These are phyloP conservation scores for Neodiprion lecontei DNA, from an alignment of 1,140 invertebrate genomes.

Conservation along the genomic window DNA sequence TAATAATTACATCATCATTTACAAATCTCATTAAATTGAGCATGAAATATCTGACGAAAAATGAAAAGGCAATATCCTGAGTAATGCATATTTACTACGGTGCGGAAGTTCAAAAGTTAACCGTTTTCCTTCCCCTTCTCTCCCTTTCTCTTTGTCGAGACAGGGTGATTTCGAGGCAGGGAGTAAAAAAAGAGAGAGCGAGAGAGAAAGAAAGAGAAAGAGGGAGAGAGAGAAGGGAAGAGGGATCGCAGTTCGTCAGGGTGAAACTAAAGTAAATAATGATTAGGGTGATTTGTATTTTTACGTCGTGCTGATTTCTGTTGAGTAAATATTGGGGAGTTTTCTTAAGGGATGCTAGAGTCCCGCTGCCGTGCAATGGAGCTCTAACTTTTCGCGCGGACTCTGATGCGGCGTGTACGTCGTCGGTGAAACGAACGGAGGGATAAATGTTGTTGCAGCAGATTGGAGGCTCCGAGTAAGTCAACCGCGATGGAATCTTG, in stretches of 20 bases:
- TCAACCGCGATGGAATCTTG: not conserved
- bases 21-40: too few species aligned
- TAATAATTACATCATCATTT: too few species aligned
- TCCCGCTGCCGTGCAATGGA: not conserved
- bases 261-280: slow-evolving; percentile 52
- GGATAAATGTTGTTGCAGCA: slow-evolving; percentile 12
- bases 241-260: not conserved
- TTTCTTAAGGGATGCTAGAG: slow-evolving; percentile 44
- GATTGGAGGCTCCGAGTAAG: slow-evolving; percentile 4
- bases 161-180: not conserved
- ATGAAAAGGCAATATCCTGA: too few species aligned
- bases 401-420: not conserved
- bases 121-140: not conserved
- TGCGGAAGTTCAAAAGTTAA: not conserved
- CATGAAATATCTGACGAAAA: too few species aligned
- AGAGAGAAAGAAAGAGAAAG: not conserved
- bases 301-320: slow-evolving; percentile 54
- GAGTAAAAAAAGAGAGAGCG: not conserved
- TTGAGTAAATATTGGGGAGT: slow-evolving; percentile 54
- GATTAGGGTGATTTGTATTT: slow-evolving; percentile 57
- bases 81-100: too few species aligned
- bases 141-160: not conserved
- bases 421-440: not conserved
- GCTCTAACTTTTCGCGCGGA: too few species aligned
- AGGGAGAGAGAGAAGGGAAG: not conserved